Base-by-base conservation (phyloP, 1,140 invertebrate species). In the Calliopsis andreniformis region DNA sequence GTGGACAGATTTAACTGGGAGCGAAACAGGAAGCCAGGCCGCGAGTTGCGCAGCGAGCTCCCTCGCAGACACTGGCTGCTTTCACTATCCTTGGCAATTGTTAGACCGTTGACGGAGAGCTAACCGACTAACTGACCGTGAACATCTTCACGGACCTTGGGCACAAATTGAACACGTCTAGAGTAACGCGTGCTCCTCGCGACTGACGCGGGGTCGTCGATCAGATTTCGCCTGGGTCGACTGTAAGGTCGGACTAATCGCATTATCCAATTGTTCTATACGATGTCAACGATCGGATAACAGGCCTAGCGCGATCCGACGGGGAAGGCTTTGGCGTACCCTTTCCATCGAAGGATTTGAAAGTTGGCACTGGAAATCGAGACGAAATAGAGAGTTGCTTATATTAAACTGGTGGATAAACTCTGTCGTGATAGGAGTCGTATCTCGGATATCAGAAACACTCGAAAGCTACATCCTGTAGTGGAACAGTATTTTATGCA, bases 11-110 rank as follows among this genome's bases (percentile, higher is more conserved):
- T 56, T 56, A 73, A 56, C 49, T 23, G 47, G 32, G 51, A 43
- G 5, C 28, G 35, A 16, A 62, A 45, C 64, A 76, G 66, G 64
- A 76, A 76, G 66, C 42, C 30, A n/a, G n/a, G 56, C 51, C n/a
- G n/a, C 42, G 8, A 20, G 28, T n/a, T 35, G 45, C 20, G 23
- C n/a, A 35, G 28, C 1, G 47, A 25, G 20, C 14, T 23, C 42
- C 7, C 25, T n/a, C 63, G 7, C 35, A 23, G 45, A 23, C 16
- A 42, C n/a, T 7, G 32, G 43, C 6, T 18, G 63, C 77, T 79
- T 79, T 79, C 77, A 68, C 77, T 75, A 75, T 79, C 71, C 73
- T 76, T 76, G 73, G 43, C 73, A 69, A 59, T 76, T 59, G 35
- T 39, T 47, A 16, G 7, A 3, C 16, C 0, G 3, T 7, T 25